Base-by-base conservation (phyloP, 1,140 invertebrate species). In the Acromyrmex heyeri region DNA sequence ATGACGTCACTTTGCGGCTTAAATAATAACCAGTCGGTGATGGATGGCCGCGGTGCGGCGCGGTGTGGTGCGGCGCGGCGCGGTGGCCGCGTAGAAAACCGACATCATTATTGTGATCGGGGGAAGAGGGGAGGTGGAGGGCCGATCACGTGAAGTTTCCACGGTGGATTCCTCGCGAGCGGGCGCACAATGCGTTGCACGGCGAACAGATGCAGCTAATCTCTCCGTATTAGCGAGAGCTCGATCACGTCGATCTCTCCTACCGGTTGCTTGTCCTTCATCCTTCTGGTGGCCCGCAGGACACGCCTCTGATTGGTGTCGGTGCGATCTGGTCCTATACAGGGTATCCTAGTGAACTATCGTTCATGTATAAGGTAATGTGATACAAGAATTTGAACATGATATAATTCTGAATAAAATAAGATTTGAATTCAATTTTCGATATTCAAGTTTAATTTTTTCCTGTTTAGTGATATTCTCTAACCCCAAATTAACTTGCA, bases 11-110 rank as follows among this genome's bases (percentile, higher is more conserved):
- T 89, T 92, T 94, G 94, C 92, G 94, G 94, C 94, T 94, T 94
- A 94, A 95, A 95, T 93, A 94, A 93, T 95, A 95, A 95, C 94
- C 92, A 92, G 93, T 92, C 88, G 93, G 94, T 95, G 94, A 95
- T 95, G 92, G 94, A 95, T 95, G 90, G 92, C 90, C 59, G 89
- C 65, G 87, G 89, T 93, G 91, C 93, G 93, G 67, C 48, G 79
- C 79, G 79, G 53, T 4, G 65, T 24, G 64, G 50, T 44, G 62
- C 34, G 65, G n/a, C 21, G 38, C 65, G 65, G 55, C n/a, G 69
- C 79, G 79, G 67, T 73, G 77, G 77, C 30, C 93, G 93, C 90
- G 92, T 89, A 89, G 91, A 94, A 94, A 94, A 91, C 91, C 92
- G 93, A 94, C 93, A 94, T 94, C 94, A 95, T 95, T 94, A 95